These are phyloP conservation scores for Eristalis intricaria DNA, from an alignment of 2,888 invertebrate species.

Conservation along the genomic window DNA sequence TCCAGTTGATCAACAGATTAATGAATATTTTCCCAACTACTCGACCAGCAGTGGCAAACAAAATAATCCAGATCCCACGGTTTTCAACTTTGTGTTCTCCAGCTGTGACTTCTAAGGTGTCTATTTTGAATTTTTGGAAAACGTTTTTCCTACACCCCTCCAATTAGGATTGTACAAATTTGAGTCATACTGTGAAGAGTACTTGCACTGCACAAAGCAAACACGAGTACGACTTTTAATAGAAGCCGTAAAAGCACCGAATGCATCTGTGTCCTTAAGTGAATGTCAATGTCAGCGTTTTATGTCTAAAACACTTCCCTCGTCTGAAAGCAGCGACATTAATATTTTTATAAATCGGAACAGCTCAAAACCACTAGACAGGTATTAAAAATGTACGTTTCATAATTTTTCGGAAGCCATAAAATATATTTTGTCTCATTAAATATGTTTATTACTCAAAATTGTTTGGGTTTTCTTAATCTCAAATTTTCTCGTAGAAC, in stretches of 20 bases:
- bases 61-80: neutral
- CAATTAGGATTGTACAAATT: neutral
- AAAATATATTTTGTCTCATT: neutral
- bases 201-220: neutral
- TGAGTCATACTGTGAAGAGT: neutral
- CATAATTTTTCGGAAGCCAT: neutral
- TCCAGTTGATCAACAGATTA: neutral
- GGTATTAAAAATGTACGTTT: neutral
- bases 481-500: no score
- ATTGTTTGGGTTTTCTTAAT: no score
- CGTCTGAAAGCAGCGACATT: neutral
- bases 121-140: neutral
- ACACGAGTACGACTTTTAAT: neutral
- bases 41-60: neutral
- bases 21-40: slow-evolving; percentile 8
- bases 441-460: neutral
- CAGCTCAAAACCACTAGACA: neutral
- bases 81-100: neutral
- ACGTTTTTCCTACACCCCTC: neutral
- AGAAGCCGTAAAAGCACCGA: neutral
- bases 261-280: neutral
- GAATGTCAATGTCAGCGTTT: slow-evolving; percentile 11
- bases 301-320: neutral
- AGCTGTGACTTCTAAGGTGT: neutral
- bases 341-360: neutral